Base-by-base conservation (phyloP, 2,888 invertebrate species). In the Halictus quadricinctus region DNA sequence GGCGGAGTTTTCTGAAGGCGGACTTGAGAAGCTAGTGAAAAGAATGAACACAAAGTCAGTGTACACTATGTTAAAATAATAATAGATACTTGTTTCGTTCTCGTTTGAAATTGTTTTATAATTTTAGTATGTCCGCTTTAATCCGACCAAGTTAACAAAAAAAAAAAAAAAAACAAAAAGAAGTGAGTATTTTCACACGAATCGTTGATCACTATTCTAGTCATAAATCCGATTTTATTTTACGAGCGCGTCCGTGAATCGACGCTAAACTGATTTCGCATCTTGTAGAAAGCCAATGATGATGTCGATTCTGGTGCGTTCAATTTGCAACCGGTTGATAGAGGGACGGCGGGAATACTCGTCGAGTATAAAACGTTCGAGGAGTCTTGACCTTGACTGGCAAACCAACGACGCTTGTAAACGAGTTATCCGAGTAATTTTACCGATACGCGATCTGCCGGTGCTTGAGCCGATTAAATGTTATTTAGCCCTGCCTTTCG, bases 381-480 rank as follows among this genome's bases (percentile, higher is more conserved):
- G 64, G 50, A 29, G 1, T 10, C 41, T 83, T 80, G 76, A 77
- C 75, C 80, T 64, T 58, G 48, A 15, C 21, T 7, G 7, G 12
- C 15, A 12, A 85, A 29, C 6, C 72, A 54, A 60, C 58, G 41
- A 29, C 29, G 36, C 25, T 66, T 0, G 25, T 2, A 36, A 72
- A 69, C 43, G 50, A 83, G 25, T 80, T 77, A 29, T 50, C 41
- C 18, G 60, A 60, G 64, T 73, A 80, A 84, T 84, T 69, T 77
- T 15, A 12, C 41, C 60, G 54, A 48, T n/a, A 69, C 15, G 25
- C 75, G 18, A 77, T 6, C 18, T 41, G 41, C n/a, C 29, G 73
- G 41, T 58, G 15, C 70, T 64, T 36, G 48, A 60, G 18, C 36
- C 58, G 50, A 73, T 73, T 58, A 76, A 79, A 79, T 29, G 73